A percentile compares a stretch with the other conserved stretches of the same genome.
These are phyloP conservation scores for Drosophila cardini DNA, from an alignment of 1,140 invertebrate genomes.

Conservation along the genomic window DNA sequence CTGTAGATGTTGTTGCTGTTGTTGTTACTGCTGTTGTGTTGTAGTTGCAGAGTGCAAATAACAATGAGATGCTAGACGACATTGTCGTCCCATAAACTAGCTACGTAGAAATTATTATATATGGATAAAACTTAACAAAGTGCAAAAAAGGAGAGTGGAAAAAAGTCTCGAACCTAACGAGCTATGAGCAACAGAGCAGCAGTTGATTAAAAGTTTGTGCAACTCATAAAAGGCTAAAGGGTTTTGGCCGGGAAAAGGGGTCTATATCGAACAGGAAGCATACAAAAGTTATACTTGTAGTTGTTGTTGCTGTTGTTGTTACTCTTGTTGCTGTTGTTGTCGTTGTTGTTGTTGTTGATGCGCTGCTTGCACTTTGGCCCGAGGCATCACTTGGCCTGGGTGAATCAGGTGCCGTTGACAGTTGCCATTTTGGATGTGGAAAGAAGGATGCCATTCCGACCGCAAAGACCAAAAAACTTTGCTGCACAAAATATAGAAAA, in stretches of 20 bases:
- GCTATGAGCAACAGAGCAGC: constrained; percentile 46
- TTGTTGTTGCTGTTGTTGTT: constrained; percentile 19
- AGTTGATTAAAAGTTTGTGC: constrained; percentile 77
- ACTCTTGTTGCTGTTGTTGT: no score
- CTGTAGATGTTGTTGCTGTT: constrained; percentile 13
- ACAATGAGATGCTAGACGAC: constrained; percentile 52
- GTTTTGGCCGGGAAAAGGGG: not conserved
- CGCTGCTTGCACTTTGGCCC: constrained; percentile 45
- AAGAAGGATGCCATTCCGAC: not conserved
- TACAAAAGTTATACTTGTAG: constrained; percentile 38
- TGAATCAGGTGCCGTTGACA: constrained; percentile 53
- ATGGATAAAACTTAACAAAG: constrained; percentile 36
- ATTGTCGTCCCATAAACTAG: constrained; percentile 65
- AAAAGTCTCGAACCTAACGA: constrained; percentile 38
- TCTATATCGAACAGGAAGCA: constrained; percentile 72
- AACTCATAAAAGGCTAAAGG: constrained; percentile 52
- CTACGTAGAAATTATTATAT: constrained; percentile 60
- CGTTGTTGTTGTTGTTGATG: constrained; percentile 18
- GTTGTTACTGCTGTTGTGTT: constrained; percentile 12
- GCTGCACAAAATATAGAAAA: constrained; percentile 51
- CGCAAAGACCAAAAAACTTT: constrained; percentile 56
- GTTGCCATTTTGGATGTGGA: constrained; percentile 9
- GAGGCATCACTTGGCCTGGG: constrained; percentile 32
- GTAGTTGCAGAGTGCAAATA: constrained; percentile 45
- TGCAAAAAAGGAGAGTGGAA: not conserved